Conservation (phyloP, 2,113 vertebrate genomes). For the Peromyscus californicus region DNA sequence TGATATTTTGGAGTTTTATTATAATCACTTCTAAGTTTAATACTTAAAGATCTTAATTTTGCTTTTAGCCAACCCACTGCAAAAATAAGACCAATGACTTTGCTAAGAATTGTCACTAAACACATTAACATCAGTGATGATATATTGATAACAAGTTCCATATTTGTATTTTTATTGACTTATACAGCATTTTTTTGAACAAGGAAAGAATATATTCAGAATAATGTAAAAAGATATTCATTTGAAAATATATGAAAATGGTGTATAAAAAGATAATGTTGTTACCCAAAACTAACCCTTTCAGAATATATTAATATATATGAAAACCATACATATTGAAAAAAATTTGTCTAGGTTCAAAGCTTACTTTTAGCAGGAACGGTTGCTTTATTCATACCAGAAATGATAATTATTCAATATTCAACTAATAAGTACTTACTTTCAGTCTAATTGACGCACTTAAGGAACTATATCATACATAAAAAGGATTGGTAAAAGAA, state of each 20-base stretch:
- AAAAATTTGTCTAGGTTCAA: neutral
- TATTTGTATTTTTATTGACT: neutral
- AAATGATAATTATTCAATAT: neutral
- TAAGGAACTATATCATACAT: neutral
- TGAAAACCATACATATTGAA: neutral
- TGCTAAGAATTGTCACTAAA: neutral
- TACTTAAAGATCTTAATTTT: neutral
- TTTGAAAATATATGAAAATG: neutral
- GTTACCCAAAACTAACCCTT: neutral
- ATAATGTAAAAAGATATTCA: neutral
- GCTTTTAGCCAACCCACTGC: neutral
- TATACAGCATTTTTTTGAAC: neutral
- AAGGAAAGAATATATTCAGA: neutral
- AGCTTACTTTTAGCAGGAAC: neutral
- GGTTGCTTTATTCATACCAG: neutral
- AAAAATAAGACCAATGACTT: neutral
- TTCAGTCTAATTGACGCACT: neutral
- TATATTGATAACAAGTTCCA: neutral
- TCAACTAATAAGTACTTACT: neutral
- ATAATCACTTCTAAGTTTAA: neutral
- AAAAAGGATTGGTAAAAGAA: neutral
- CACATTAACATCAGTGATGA: neutral
- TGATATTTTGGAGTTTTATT: constrained; percentile 39
- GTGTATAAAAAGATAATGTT: neutral
- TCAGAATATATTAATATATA: neutral